Evolutionary conservation across 1,140 invertebrate genomes (phyloP).

Genomic region (Euglossa dilemma): DNA sequence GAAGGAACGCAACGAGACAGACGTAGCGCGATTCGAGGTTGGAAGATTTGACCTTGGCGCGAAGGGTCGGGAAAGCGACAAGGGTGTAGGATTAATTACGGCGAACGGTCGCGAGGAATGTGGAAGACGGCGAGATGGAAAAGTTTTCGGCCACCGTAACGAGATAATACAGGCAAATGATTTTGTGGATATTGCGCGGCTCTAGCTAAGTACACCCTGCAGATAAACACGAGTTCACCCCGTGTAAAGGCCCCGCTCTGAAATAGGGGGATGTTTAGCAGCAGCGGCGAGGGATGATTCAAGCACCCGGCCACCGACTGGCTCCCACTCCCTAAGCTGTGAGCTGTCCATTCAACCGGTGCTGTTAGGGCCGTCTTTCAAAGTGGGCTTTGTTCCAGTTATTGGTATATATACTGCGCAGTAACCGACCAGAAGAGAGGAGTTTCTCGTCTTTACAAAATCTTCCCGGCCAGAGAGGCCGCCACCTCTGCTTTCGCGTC

Average conservation of each 20-base stretch:
- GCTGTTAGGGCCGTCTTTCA: conserved; percentile 43
- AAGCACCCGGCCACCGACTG: conserved; percentile 54
- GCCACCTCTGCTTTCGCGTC: too few species aligned
- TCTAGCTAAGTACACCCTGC: conserved; percentile 44
- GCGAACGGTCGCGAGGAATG: too few species aligned
- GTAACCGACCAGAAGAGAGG: conserved; percentile 18
- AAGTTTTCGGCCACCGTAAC: conserved; percentile 20
- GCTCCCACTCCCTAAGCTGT: conserved; percentile 53
- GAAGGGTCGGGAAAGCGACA: background rate
- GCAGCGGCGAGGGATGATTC: conserved; percentile 57
- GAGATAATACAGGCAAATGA: conserved; percentile 50
- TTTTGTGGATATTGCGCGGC: conserved; percentile 48
- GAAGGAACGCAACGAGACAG: too few species aligned
- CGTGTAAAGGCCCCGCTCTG: conserved; percentile 32
- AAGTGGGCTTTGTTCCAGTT: conserved; percentile 48
- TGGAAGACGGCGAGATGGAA: background rate
- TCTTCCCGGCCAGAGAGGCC: background rate
- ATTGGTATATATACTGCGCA: conserved; percentile 29
- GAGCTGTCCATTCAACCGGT: conserved; percentile 59
- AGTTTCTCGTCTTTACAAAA: conserved; percentile 18
- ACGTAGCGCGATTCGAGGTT: too few species aligned
- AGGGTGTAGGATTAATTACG: background rate
- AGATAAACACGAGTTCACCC: conserved; percentile 54
- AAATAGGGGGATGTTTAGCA: conserved; percentile 61
- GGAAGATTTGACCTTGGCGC: too few species aligned